Evolutionary conservation across 2,888 invertebrate species (phyloP).

Genomic region (Eristalis tenax): DNA sequence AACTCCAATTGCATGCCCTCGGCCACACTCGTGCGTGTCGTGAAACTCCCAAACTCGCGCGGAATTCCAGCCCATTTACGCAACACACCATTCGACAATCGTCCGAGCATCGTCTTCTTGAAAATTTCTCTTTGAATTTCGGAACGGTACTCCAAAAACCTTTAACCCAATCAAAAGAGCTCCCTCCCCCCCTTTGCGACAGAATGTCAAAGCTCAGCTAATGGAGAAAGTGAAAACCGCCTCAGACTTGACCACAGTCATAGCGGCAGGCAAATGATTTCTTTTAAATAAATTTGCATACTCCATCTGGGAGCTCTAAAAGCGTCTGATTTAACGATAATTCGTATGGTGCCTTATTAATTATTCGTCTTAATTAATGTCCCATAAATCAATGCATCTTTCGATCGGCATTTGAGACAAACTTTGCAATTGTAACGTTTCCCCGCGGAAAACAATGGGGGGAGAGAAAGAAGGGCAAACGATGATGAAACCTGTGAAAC

Average conservation of each 20-base stretch:
- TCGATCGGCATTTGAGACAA: background rate
- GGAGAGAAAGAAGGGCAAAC: background rate
- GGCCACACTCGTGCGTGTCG: background rate
- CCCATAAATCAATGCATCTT: slow-evolving; percentile 13
- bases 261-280: background rate
- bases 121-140: background rate
- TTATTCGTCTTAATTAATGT: slow-evolving; percentile 13
- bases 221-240: background rate
- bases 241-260: background rate
- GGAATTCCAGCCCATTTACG: background rate
- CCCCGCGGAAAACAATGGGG: background rate
- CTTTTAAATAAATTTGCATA: slow-evolving; percentile 11
- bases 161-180: background rate
- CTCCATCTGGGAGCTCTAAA: background rate
- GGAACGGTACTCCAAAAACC: background rate
- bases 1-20: background rate
- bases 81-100: background rate
- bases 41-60: background rate
- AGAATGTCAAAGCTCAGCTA: background rate
- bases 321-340: slow-evolving; percentile 10
- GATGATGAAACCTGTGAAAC: slow-evolving; percentile 22
- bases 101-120: background rate
- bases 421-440: background rate
- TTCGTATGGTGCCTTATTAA: background rate
- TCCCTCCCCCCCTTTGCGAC: background rate